Evolutionary conservation across 2,797 vertebrate species (phyloP).

Genomic region (Enteromius mattozi): DNA sequence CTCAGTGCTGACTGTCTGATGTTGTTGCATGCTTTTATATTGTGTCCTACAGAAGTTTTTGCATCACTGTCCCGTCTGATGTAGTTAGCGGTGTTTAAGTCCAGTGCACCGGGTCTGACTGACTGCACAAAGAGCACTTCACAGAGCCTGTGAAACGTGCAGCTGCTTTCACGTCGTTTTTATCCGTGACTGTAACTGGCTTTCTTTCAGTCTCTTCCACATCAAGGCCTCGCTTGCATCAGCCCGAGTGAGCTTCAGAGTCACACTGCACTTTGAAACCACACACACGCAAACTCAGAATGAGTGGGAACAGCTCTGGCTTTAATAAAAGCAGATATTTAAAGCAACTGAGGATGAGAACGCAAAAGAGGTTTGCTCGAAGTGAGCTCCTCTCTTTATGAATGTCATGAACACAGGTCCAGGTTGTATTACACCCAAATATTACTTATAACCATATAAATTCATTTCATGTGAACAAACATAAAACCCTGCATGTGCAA

Average conservation of each 20-base stretch:
- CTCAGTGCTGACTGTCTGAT: not conserved
- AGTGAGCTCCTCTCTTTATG: not conserved
- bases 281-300: constrained; percentile 28
- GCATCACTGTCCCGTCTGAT: not conserved
- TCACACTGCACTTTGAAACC: constrained; percentile 43
- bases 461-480: not conserved
- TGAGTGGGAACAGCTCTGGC: constrained; percentile 64
- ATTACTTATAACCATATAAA: not conserved
- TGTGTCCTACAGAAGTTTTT: not conserved
- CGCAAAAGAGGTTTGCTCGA: not conserved
- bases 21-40: not conserved
- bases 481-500: not conserved
- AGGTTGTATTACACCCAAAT: not conserved
- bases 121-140: not conserved
- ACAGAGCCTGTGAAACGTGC: constrained; percentile 8
- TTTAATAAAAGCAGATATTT: constrained; percentile 74
- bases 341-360: constrained; percentile 60
- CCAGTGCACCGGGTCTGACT: not conserved
- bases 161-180: constrained; percentile 25
- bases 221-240: constrained; percentile 41
- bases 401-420: not conserved
- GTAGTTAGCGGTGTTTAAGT: not conserved
- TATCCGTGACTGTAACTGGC: constrained; percentile 26
- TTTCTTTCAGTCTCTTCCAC: constrained; percentile 27
- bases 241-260: constrained; percentile 25